phyloP scores from a whole-genome alignment of 2,113 vertebrate genomes.

The Corydoras sp. region DNA sequence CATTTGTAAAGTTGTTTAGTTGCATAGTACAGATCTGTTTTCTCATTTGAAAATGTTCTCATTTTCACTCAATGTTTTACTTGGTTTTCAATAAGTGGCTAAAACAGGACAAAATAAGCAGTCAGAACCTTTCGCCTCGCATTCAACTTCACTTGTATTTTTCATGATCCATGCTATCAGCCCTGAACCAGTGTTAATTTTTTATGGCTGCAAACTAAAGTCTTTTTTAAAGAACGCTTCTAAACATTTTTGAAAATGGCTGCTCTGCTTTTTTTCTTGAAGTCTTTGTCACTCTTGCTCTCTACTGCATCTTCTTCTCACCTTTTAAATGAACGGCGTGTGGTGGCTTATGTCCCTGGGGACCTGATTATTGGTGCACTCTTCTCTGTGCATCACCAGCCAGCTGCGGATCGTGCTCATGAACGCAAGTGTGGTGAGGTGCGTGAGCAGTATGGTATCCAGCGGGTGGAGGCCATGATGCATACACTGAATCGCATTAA shows the following conservation, averaged over 20 bases:
- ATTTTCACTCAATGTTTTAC: too few relatives aligned
- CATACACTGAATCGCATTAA: conserved; percentile 94
- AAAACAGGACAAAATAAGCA: too few relatives aligned
- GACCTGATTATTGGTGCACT: conserved; percentile 96
- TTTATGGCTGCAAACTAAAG: too few relatives aligned
- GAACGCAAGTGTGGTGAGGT: conserved; percentile 95
- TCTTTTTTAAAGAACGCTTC: too few relatives aligned
- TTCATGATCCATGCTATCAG: too few relatives aligned
- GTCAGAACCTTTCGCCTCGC: too few relatives aligned
- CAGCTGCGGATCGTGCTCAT: conserved; percentile 92
- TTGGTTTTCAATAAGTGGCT: too few relatives aligned
- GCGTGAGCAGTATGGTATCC: conserved; percentile 96
- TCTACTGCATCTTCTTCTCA: conserved; percentile 60
- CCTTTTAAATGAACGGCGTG: conserved; percentile 81
- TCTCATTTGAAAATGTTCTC: too few relatives aligned
- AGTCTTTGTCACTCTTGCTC: conserved; percentile 64
- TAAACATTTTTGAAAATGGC: conserved; percentile 66
- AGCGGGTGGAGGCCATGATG: conserved; percentile 97
- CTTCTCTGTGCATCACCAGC: conserved; percentile 97
- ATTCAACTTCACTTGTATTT: too few relatives aligned
- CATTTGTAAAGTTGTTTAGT: too few relatives aligned
- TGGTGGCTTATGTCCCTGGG: conserved; percentile 89
- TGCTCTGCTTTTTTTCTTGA: conserved; percentile 67
- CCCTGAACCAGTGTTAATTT: too few relatives aligned
- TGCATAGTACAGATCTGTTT: too few relatives aligned